Evolutionary conservation across 2,113 vertebrate species (phyloP).

Genomic region (Acanthochromis polyacanthus): DNA sequence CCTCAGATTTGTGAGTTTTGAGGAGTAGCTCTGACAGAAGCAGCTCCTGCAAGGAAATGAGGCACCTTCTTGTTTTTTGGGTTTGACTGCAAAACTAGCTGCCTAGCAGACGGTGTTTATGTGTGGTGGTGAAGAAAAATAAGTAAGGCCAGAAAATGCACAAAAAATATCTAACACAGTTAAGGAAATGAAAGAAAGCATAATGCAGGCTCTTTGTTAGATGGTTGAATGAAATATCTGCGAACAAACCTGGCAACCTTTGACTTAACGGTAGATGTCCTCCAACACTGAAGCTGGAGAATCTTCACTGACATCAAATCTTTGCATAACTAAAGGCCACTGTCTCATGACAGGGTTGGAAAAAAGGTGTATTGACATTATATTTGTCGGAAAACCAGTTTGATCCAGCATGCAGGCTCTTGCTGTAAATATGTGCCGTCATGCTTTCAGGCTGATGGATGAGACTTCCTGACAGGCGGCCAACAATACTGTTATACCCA

Average conservation of each 20-base stretch:
- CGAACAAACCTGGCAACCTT: background rate
- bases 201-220: no score
- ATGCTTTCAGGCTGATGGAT: conserved; percentile 48
- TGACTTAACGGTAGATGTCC: background rate
- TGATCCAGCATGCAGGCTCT: conserved; percentile 14
- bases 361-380: background rate
- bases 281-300: background rate
- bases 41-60: no score
- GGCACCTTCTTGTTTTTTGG: no score
- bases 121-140: no score
- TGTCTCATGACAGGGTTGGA: background rate
- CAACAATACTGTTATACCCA: conserved; percentile 48
- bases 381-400: conserved; percentile 22
- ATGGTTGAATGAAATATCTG: no score
- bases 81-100: no score
- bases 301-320: background rate
- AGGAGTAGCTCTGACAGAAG: no score
- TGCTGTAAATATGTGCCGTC: conserved; percentile 47
- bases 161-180: no score
- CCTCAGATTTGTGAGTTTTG: no score
- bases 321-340: background rate
- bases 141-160: no score
- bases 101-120: no score
- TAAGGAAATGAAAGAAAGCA: no score
- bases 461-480: conserved; percentile 39